phyloP scores from a whole-genome alignment of 2,113 vertebrate species.

The Zosterops hypoxanthus region DNA sequence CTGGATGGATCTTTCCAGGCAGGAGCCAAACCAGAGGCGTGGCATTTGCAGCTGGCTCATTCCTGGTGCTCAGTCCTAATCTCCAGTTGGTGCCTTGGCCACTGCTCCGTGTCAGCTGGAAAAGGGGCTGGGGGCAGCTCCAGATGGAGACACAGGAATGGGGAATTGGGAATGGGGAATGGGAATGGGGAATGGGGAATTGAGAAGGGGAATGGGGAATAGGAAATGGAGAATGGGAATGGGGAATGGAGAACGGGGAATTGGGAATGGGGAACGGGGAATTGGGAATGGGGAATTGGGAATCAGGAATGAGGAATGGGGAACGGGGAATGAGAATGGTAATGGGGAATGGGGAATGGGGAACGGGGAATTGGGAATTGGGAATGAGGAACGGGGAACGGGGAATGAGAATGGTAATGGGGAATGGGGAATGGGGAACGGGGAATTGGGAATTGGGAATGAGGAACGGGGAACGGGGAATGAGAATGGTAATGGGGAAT shows the following conservation, averaged over 20 bases:
- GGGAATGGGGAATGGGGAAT: background rate
- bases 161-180: background rate
- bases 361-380: no score
- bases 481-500: no score
- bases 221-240: background rate
- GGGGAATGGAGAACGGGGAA: background rate
- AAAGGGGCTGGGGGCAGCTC: background rate
- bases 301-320: no score
- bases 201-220: background rate
- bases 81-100: background rate
- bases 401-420: no score
- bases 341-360: no score
- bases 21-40: background rate
- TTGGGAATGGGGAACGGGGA: accelerated
- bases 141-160: accelerated
- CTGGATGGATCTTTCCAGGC: background rate
- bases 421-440: background rate
- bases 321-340: background rate
- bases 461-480: no score
- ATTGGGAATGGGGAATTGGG: background rate
- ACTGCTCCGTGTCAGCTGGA: background rate
- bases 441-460: background rate
- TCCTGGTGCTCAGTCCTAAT: background rate
- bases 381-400: no score
- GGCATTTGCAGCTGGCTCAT: background rate